Conservation (phyloP, 23 tunicate species). For the Phallusia fumigata region DNA sequence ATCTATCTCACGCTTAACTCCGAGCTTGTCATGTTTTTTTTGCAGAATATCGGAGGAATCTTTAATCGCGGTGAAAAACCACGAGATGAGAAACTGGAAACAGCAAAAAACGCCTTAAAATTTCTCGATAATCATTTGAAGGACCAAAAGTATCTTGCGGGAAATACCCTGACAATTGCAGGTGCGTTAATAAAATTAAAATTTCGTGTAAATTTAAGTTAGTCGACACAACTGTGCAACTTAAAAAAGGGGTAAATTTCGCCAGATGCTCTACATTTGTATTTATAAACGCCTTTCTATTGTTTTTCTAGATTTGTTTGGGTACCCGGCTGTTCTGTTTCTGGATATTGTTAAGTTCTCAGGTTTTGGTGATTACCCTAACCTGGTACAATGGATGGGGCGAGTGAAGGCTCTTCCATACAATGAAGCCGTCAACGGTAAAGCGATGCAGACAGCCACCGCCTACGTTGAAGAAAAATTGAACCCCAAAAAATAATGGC, state of each 20-base stretch:
- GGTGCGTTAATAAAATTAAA: background rate
- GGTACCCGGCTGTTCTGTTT: background rate
- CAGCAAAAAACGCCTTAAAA: background rate
- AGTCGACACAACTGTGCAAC: too few species aligned
- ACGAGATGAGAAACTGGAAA: conserved; percentile 7
- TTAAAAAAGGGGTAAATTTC: too few species aligned
- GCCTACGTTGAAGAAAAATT: background rate
- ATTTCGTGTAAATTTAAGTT: background rate
- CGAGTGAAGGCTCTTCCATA: conserved; percentile 10
- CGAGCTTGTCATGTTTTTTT: background rate
- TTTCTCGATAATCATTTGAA: background rate
- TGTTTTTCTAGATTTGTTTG: conserved; percentile 14
- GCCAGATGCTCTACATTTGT: too few species aligned
- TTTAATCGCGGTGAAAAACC: conserved; percentile 1
- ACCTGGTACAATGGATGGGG: background rate
- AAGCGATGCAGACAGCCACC: conserved; percentile 4
- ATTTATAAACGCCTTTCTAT: background rate
- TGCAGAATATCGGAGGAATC: conserved; percentile 13
- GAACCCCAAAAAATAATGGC: background rate
- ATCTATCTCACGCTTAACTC: too few species aligned
- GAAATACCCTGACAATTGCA: conserved; percentile 23
- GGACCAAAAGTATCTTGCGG: conserved; percentile 17
- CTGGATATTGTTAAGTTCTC: conserved; percentile 1
- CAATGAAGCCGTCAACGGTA: conserved; percentile 5
- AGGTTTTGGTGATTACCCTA: background rate